phyloP scores from a whole-genome alignment of 2,113 vertebrate genomes.

The Trachemys scripta region DNA sequence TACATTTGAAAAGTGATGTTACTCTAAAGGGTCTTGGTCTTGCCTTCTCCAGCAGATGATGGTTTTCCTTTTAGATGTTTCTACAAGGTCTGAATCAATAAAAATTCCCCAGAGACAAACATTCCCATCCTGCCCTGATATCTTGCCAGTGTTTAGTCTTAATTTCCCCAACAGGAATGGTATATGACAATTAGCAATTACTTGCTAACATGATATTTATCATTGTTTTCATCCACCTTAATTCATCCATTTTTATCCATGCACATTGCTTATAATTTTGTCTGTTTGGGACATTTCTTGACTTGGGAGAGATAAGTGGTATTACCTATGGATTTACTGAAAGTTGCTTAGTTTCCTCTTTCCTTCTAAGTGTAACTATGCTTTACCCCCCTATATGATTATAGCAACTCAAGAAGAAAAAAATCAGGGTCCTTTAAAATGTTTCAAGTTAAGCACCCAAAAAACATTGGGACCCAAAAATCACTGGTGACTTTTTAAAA shows the following conservation, averaged over 20 bases:
- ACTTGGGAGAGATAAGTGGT: neutral
- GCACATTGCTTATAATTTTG: conserved; percentile 52
- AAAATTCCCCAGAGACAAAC: neutral
- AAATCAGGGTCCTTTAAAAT: rapidly evolving
- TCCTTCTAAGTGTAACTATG: neutral
- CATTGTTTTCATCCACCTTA: conserved; percentile 57
- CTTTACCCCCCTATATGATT: neutral
- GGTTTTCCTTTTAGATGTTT: neutral
- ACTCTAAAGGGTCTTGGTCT: neutral
- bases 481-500: neutral
- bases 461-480: neutral
- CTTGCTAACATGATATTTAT: conserved; percentile 61
- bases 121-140: neutral
- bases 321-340: conserved; percentile 29
- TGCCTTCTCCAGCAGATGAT: neutral
- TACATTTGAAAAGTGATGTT: conserved; percentile 33
- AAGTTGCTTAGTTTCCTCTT: neutral
- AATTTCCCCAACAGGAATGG: conserved; percentile 50
- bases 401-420: neutral
- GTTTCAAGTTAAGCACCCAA: neutral
- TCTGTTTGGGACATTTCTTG: conserved; percentile 26
- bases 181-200: conserved; percentile 59
- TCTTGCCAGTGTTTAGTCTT: neutral
- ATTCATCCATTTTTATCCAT: conserved; percentile 20
- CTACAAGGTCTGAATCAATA: neutral